These are phyloP conservation scores for Syngnathus acus DNA, from an alignment of 2,797 vertebrate species.

Conservation along the genomic window DNA sequence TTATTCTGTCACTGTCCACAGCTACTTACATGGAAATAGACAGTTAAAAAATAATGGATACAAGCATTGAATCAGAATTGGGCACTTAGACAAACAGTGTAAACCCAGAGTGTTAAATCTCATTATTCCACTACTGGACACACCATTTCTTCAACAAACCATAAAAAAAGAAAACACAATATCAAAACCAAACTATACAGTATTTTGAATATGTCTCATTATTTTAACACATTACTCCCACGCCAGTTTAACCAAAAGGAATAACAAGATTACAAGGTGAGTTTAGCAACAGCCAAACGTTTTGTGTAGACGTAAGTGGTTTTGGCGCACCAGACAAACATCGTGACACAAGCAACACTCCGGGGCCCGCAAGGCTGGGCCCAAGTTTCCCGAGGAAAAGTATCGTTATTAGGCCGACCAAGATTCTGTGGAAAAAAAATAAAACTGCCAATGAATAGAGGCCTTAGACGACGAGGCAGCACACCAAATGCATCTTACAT, in stretches of 20 bases:
- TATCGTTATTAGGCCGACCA: slow-evolving; percentile 48
- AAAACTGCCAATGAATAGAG: slow-evolving; percentile 61
- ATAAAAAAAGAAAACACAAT: background rate
- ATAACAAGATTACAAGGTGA: slow-evolving; percentile 41
- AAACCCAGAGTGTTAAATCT: background rate
- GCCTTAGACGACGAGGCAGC: slow-evolving; percentile 63
- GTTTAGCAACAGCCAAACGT: slow-evolving; percentile 28
- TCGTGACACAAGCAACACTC: slow-evolving; percentile 9
- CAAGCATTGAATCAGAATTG: background rate
- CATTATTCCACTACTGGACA: background rate
- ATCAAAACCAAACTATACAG: background rate
- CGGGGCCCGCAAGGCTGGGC: slow-evolving; percentile 19
- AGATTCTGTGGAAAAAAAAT: slow-evolving; percentile 42
- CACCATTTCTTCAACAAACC: background rate
- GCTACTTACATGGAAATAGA: background rate
- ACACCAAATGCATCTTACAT: slow-evolving; percentile 74
- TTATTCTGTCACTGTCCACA: no score
- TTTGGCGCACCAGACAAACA: slow-evolving; percentile 14
- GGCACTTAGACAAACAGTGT: background rate
- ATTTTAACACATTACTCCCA: slow-evolving; percentile 2
- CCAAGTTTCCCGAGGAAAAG: slow-evolving; percentile 39
- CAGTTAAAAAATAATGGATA: background rate
- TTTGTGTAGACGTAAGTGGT: slow-evolving; percentile 23
- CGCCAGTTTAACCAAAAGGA: slow-evolving; percentile 28
- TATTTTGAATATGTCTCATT: background rate